These are phyloP conservation scores for Diarsia mendica DNA, from an alignment of 2,888 invertebrate genomes.

Conservation along the genomic window DNA sequence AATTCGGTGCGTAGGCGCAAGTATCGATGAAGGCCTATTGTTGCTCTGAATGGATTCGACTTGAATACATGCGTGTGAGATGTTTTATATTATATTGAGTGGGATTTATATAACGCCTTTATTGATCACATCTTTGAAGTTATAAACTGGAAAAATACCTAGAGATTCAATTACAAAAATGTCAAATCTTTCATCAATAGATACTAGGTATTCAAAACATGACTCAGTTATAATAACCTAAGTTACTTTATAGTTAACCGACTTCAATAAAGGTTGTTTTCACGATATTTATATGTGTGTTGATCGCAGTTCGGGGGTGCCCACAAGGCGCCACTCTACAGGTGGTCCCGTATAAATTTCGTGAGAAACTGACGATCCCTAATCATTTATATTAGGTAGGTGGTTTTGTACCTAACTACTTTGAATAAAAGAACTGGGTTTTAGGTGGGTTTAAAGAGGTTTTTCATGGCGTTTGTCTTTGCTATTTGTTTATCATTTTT, in stretches of 20 bases:
- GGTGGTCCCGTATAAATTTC: slow-evolving; percentile 58
- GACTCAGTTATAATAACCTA: slow-evolving; percentile 30
- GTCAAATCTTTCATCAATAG: background rate
- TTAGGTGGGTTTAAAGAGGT: background rate
- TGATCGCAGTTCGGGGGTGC: slow-evolving; percentile 36
- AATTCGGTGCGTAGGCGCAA: slow-evolving; percentile 83
- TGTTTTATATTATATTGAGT: slow-evolving; percentile 49
- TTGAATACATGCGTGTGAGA: slow-evolving; percentile 64
- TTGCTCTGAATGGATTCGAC: slow-evolving; percentile 69
- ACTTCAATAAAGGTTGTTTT: slow-evolving; percentile 42
- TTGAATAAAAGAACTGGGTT: slow-evolving; percentile 2
- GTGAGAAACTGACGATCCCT: slow-evolving; percentile 54
- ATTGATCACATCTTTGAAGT: background rate
- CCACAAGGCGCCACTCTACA: slow-evolving; percentile 61
- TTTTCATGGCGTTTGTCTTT: background rate
- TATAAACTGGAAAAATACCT: slow-evolving; percentile 1
- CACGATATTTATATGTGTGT: slow-evolving; percentile 51
- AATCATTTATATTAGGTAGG: slow-evolving; percentile 48
- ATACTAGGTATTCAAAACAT: background rate
- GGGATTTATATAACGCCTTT: slow-evolving; percentile 51
- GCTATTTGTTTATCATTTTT: background rate
- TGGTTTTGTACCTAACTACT: slow-evolving; percentile 18
- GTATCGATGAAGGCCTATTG: slow-evolving; percentile 78
- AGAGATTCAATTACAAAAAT: background rate
- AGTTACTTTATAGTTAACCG: slow-evolving; percentile 42